Evolutionary conservation across 2,888 invertebrate genomes (phyloP), one percentile per base, ranked within the genome.

Genomic region (Drosophila quasianomalipes): DNA sequence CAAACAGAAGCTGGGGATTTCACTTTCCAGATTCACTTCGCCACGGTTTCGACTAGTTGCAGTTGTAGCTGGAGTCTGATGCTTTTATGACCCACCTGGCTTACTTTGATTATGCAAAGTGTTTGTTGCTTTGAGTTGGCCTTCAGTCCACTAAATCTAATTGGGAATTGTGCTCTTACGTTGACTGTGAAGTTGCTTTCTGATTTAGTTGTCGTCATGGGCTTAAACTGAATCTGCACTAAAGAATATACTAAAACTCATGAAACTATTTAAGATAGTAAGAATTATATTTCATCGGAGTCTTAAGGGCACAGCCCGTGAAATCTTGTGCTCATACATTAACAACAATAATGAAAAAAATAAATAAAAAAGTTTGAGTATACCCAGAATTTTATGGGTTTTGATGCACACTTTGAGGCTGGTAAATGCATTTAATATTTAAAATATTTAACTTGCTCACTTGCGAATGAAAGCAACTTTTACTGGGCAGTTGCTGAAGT

Each of bases 91-190:
- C 28, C 22, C 44, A 66, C 57, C 60, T 64, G 73, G 52, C 59
- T 78, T 62, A 39, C 64, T 78, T 66, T 77, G 65, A 78, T 77
- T 74, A 77, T 77, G 78, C 69, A 73, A 77, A 74, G 73, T 62
- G 68, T 73, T 76, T 64, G 77, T 54, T 68, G 65, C 53, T 28
- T 33, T 58, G 19, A 14, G 64, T 33, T 57, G 53, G 57, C 47
- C 19, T 41, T 58, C 44, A 49, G 31, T 61, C 63, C 60, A 47
- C 73, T 62, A 77, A 77, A 68, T 73, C 73, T 59, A 73, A 77
- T 73, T 52, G 77, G 68, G 68, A 73, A 65, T 73, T 73, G 58
- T 28, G 57, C 49, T 39, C 44, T 30, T 58, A 58, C 44, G 52
- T 37, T 71, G 41, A 35, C 55, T 63, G 22, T 53, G 41, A 30